Evolutionary conservation across 2,888 invertebrate species (phyloP), one percentile per base, ranked within the genome.

Genomic region (Lordiphosa fenestrarum): DNA sequence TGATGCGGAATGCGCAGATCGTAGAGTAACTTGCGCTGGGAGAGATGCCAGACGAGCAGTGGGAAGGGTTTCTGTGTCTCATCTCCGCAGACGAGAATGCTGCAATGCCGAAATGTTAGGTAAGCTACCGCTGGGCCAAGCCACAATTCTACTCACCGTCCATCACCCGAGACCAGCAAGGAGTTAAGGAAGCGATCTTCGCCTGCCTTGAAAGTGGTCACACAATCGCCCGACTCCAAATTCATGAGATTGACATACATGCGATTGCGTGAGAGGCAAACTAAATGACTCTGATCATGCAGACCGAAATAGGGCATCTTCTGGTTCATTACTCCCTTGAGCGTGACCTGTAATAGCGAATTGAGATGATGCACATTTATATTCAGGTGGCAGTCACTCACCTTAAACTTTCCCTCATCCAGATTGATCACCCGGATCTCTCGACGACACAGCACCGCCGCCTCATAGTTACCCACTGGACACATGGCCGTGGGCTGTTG

Each of bases 21-120:
- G 86, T 96, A 96, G 15, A 96, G 91, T 66, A 97, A 90, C 88
- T 96, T 96, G 53, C 95, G 92, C 15, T 95, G 95, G 38, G 94
- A 92, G 67, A 97, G 91, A 80, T 96, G 95, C 96, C 96, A 97
- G 35, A 97, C 96, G 41, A 97, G 92, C 67, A 97, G 90, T 0
- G 96, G 96, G 89, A 96, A 96, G 13, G 96, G 96, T 88, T 96
- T 96, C 89, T 96, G 96, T 1, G 96, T 96, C 90, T 96, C 96
- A 88, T 97, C 96, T 6, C 96, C 96, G 87, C 96, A 96, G 2
- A 96, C 96, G 65, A 96, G 91, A 51, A 96, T 93, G 86, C 95
- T 94, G 85, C 0, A 60, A 47, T 4, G 2, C 6, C 25, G 7
- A 7, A 25, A 25, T 25, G 7, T 25, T 25, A 6, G 25, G 25